Conservation (phyloP, 2,888 invertebrate species). For the Dinocampus coccinellae region DNA sequence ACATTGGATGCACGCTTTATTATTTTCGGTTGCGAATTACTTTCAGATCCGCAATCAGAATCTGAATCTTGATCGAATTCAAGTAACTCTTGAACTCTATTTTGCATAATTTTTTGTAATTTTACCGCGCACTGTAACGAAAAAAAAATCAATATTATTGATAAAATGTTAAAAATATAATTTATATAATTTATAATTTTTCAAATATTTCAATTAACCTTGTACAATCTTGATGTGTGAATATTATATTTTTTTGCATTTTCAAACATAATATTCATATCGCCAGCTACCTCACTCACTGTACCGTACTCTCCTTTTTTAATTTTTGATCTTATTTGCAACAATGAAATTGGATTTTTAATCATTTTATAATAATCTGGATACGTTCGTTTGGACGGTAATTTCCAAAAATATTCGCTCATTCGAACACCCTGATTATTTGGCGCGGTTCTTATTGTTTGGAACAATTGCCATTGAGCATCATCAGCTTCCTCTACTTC, state of each 20-base stretch:
- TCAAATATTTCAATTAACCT: conserved; percentile 74
- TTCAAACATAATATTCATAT: conserved; percentile 96
- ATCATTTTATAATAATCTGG: conserved; percentile 99
- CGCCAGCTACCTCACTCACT: conserved; percentile 90
- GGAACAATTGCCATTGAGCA: conserved; percentile 92
- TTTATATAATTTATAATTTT: neutral
- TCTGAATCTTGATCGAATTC: conserved; percentile 74
- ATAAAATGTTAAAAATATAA: conserved; percentile 20
- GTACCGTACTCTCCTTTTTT: conserved; percentile 85
- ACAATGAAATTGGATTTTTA: conserved; percentile 93
- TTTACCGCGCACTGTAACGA: conserved; percentile 81
- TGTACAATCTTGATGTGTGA: conserved; percentile 84
- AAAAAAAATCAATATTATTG: conserved; percentile 33
- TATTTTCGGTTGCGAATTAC: conserved; percentile 63
- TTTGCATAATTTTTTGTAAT: conserved; percentile 86
- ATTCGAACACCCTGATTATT: conserved; percentile 76
- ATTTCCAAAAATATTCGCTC: conserved; percentile 92
- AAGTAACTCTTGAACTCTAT: conserved; percentile 81
- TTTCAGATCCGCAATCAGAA: conserved; percentile 65
- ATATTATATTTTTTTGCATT: conserved; percentile 94
- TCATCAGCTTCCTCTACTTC: conserved; percentile 74
- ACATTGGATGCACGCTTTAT: conserved; percentile 65
- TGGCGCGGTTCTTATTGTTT: conserved; percentile 80
- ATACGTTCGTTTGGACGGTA: conserved; percentile 92
- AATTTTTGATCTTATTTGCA: conserved; percentile 90